Evolutionary conservation across 2,888 invertebrate species (phyloP), one percentile per base, ranked within the genome.

Genomic region (Idaea aversata): DNA sequence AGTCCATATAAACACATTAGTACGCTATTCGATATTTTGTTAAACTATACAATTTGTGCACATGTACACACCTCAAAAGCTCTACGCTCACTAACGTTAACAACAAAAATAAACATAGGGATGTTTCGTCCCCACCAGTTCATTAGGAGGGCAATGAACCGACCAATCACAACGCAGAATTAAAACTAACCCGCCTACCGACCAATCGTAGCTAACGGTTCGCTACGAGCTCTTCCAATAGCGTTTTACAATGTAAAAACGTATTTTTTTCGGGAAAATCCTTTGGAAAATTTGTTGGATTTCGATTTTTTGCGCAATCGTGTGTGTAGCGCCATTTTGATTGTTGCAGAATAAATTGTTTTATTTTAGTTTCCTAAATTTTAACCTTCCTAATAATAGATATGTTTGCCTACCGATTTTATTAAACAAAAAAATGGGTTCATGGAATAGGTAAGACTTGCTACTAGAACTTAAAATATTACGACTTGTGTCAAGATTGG

Each of bases 101-200:
- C 83, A 88, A 88, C 87, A 89, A 91, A 90, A 91, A 91, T 90
- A 91, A 90, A 91, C 91, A 91, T 76, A 81, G 91, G 92, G 92
- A 84, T 90, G 91, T 82, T 86, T 80, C 75, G 72, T 78, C 87
- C 90, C 90, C 86, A 82, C 86, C 77, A 75, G 65, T 15, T 25
- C 34, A 36, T 67, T 66, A 77, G 79, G 83, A 85, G 85, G 88
- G 87, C 75, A 74, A 60, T 34, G 34, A 57, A 57, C 59, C 68
- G 63, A 63, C 92, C 88, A 91, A 91, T 91, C 67, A 65, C 36
- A 67, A 57, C 4, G 60, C 67, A 63, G 70, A 71, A 63, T 67
- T 74, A 63, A 57, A 68, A 63, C 67, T 79, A 76, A 76, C 65
- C 84, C 92, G 88, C 92, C 92, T 84, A 74, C 79, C 76, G 69